A percentile compares a stretch with the other conserved stretches of the same genome.
phyloP scores from a whole-genome alignment of 2,888 invertebrate genomes.

The Nomada hirtipes region DNA sequence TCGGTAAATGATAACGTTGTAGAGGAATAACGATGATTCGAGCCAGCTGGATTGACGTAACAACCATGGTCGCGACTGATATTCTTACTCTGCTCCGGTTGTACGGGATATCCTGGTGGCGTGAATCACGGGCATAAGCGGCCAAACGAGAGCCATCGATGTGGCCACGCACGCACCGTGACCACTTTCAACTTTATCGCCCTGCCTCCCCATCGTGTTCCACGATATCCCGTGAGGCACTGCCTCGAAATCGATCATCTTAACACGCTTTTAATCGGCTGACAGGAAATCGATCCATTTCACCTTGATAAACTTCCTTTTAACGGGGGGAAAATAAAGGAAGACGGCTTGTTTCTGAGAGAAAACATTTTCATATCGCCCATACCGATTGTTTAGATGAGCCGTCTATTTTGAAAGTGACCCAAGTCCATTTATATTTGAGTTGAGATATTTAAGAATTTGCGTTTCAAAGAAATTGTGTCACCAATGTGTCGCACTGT shows the following conservation, averaged over 20 bases:
- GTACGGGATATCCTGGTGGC: constrained; percentile 55
- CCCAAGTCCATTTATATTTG: too few species aligned
- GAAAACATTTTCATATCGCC: too few species aligned
- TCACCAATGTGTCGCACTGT: too few species aligned
- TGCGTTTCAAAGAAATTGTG: too few species aligned
- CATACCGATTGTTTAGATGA: not conserved
- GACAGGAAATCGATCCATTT: not conserved
- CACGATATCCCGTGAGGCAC: not conserved
- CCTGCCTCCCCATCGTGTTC: constrained; percentile 3
- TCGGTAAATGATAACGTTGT: constrained; percentile 12
- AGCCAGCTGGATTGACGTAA: constrained; percentile 39
- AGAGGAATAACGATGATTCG: constrained; percentile 18
- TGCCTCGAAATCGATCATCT: constrained; percentile 22
- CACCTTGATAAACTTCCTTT: not conserved
- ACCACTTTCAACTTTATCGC: constrained; percentile 65
- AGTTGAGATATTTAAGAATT: too few species aligned
- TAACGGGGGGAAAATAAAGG: not conserved
- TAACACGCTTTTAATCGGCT: constrained; percentile 17
- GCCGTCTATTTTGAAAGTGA: too few species aligned
- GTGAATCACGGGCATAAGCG: constrained; percentile 62
- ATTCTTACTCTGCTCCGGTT: constrained; percentile 47
- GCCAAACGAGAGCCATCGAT: constrained; percentile 50
- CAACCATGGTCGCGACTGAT: constrained; percentile 43
- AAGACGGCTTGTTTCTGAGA: not conserved
- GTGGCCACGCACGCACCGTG: constrained; percentile 35